Base-by-base conservation (phyloP, 2,113 vertebrate species). In the Rissa tridactyla region DNA sequence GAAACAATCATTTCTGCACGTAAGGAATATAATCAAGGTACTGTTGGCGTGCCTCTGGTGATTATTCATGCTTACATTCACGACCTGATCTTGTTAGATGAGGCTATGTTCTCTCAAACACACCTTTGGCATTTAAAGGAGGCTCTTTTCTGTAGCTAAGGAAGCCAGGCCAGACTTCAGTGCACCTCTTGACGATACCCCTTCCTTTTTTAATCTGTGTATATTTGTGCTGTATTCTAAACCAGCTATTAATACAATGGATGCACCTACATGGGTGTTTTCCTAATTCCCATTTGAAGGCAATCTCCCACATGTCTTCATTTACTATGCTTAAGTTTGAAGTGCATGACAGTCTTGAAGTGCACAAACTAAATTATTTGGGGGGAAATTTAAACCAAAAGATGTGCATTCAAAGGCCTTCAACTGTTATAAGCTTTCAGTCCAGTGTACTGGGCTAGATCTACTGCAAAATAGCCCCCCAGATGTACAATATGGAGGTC, bases 61-160 rank as follows among this genome's bases (percentile, higher is more conserved):
- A 54, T 92, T 93, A 96, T 91, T 96, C 93, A 75, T 46, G 7
- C 60, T 64, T 55, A 64, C 4, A 71, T 75, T 71, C 84, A 82
- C 38, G 80, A 72, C 29, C 3, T 29, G 40, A 46, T 61, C 54
- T 40, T 85, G 61, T 52, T 85, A 76, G 90, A 79, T 15, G 49
- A 77, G 70, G 36, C 49, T 58, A 36, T 47, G 61, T 44, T 73
- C 82, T 76, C 70, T 87, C 44, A 86, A 71, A 69, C 78, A n/a
- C 62, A 72, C 13, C 54, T 82, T 44, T 80, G 62, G 62, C 47
- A 69, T 94, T 92, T 84, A 58, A 81, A 91, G 30, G 69, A 88
- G 27, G 19, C 10, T 61, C 16, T 89, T 86, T 92, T 42, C 65
- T 72, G n/a, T 16, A 54, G 25, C 6, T 77, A 13, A 22, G 27